Conservation (phyloP, 2,113 vertebrate species). For the Lethenteron reissneri region DNA sequence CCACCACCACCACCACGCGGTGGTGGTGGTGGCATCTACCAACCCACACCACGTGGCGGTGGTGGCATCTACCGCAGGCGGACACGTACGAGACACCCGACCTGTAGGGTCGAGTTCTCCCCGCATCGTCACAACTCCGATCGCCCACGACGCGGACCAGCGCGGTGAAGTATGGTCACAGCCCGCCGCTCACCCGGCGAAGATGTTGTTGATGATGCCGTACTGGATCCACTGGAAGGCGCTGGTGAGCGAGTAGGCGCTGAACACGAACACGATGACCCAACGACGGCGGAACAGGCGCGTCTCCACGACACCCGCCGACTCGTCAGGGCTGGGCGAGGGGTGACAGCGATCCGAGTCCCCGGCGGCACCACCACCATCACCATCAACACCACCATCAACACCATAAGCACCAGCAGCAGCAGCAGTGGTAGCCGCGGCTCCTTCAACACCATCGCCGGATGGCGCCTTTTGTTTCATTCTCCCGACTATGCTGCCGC, state of each 20-base stretch:
- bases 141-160: no score
- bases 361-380: background rate
- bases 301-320: slow-evolving; percentile 12
- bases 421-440: background rate
- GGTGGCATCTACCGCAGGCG: no score
- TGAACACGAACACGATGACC: slow-evolving; percentile 49
- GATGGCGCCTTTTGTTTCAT: no score
- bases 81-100: no score
- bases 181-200: slow-evolving; percentile 15
- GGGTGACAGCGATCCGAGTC: background rate
- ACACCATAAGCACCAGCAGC: background rate
- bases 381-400: background rate
- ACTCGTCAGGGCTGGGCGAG: slow-evolving; percentile 26
- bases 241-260: slow-evolving; percentile 67
- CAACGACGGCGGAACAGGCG: slow-evolving; percentile 36
- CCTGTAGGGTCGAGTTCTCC: no score
- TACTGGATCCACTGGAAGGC: slow-evolving; percentile 98
- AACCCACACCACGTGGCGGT: no score
- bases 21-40: no score
- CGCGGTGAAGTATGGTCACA: no score
- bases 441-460: no score
- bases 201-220: slow-evolving; percentile 69
- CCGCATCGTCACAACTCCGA: no score
- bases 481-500: no score
- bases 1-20: no score